Base-by-base conservation (phyloP, 2,888 invertebrate genomes). In the Chymomyza caudatula region DNA sequence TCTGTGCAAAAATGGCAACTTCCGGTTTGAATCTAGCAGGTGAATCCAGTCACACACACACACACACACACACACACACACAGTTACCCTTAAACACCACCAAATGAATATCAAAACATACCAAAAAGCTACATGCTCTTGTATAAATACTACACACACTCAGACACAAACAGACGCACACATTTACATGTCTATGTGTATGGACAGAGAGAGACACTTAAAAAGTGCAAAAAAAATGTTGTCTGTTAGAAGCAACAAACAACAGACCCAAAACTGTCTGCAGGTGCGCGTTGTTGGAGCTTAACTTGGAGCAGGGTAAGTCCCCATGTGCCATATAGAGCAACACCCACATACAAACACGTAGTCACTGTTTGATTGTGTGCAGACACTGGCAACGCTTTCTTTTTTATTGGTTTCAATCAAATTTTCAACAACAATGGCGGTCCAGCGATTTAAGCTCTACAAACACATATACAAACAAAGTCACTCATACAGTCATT, bases 71-170 rank as follows among this genome's bases (percentile, higher is more conserved):
- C 11, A 22, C 54, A 47, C 20, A 15, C 23, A 53, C 17, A 57
- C 11, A 22, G 55, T 29, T 15, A 15, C 51, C 44, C 22, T 11
- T 11, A 11, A 17, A 44, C 25, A 61, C 44, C 52, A 47, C 42
- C 60, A 69, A 74, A 69, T 73, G 67, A 69, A 79, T 85, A 85
- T 78, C 80, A 78, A 78, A 86, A 86, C 76, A 82, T 73, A 71
- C 74, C 73, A 68, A 69, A 76, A 76, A 74, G 71, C 73, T 74
- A 72, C 72, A 78, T 74, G 74, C 77, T 63, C 61, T 72, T 67
- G 83, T 74, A 77, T 71, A 79, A 85, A 79, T 70, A 64, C 62
- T 52, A 65, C 64, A 65, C 58, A 65, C 19, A 13, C 23, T 15
- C 49, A 42, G 15, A 25, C 63, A 54, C 67, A 61, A 56, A 59